Evolutionary conservation across 2,113 vertebrate species (phyloP).

Genomic region (Oncorhynchus kisutch): DNA sequence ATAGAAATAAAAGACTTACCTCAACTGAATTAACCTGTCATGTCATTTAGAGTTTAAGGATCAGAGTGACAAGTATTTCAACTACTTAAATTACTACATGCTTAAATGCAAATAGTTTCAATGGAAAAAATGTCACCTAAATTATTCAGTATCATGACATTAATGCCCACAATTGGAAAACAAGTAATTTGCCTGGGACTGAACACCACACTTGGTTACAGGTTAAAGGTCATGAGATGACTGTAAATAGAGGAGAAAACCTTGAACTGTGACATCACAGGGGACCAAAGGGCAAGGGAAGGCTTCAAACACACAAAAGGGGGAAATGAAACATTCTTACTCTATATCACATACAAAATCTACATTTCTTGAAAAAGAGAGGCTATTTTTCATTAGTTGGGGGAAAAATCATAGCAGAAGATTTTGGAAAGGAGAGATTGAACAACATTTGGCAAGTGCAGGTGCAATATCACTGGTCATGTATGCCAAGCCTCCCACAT

Average conservation of each 20-base stretch:
- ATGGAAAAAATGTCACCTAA: background rate
- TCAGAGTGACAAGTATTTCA: background rate
- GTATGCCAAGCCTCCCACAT: constrained; percentile 54
- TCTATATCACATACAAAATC: background rate
- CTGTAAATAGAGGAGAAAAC: background rate
- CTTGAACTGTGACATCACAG: constrained; percentile 15
- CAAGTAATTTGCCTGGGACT: background rate
- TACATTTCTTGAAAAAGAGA: constrained; percentile 30
- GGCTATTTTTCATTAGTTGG: constrained; percentile 21
- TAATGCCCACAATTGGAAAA: background rate
- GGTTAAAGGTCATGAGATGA: background rate
- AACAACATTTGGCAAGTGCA: constrained; percentile 76
- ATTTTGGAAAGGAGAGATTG: constrained; percentile 74
- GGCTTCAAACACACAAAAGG: background rate
- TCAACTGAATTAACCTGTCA: constrained; percentile 15
- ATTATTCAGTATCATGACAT: background rate
- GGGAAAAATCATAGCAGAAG: constrained; percentile 21
- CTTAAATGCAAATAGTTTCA: background rate
- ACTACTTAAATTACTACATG: background rate
- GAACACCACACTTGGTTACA: background rate
- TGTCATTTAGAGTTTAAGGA: background rate
- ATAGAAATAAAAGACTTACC: constrained; percentile 8
- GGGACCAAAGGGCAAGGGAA: constrained; percentile 14
- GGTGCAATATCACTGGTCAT: constrained; percentile 40
- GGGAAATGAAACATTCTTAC: too few species aligned